Evolutionary conservation across 2,888 invertebrate genomes (phyloP), one percentile per base, ranked within the genome.

Genomic region (Molanna angustata): DNA sequence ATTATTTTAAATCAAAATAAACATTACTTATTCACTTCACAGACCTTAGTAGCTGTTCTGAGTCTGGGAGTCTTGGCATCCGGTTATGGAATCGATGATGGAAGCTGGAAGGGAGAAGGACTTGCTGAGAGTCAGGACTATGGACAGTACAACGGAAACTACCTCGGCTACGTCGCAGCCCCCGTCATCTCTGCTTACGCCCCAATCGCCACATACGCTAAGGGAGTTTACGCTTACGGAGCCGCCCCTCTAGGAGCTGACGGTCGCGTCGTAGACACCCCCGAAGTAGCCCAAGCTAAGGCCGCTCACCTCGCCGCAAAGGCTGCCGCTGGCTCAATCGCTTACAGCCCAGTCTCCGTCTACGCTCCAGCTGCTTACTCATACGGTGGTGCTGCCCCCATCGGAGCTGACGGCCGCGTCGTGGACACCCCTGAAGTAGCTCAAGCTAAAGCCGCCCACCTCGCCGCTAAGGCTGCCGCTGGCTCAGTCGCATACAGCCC

Each of bases 201-300:
- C 39, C 19, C 39, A 39, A 77, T n/a, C n/a, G n/a, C n/a, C n/a
- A n/a, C n/a, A n/a, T n/a, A n/a, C n/a, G n/a, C n/a, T n/a, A n/a
- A 20, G 31, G 47, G n/a, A n/a, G n/a, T n/a, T n/a, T n/a, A n/a
- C n/a, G n/a, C n/a, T n/a, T n/a, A n/a, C n/a, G n/a, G n/a, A n/a
- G n/a, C n/a, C n/a, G n/a, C n/a, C n/a, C n/a, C n/a, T n/a, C n/a
- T n/a, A n/a, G n/a, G n/a, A n/a, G n/a, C n/a, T 3, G 56, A 56
- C 27, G 56, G 56, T 14, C 56, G 49, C 17, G 56, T 57, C 41
- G 56, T 56, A 41, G 56, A 56, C 37, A 51, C 51, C 45, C 80
- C 80, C 56, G 82, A 82, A 66, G 82, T 83, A 31, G 80, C 81
- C 57, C 79, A 78, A 58, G 82, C 82, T 32, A 78, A 78, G 62